A percentile compares a stretch with the other conserved stretches of the same genome.
Evolutionary conservation across 2,113 vertebrate species (phyloP).

Genomic region (Barnardius zonarius): DNA sequence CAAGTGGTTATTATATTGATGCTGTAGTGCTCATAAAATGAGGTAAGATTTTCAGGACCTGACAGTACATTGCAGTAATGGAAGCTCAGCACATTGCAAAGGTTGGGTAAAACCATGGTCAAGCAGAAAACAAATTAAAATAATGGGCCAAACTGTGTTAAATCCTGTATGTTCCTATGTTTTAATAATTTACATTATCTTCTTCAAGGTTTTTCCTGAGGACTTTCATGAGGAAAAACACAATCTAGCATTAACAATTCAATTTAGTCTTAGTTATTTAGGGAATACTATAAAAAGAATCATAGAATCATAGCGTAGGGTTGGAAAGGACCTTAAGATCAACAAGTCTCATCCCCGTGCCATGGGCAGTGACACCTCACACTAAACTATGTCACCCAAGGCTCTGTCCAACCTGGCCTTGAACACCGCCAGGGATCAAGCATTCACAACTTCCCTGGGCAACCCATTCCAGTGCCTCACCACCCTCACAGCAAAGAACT

Average conservation of each 20-base stretch:
- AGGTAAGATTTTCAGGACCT: not conserved
- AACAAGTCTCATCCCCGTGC: not conserved
- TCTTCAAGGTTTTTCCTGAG: not conserved
- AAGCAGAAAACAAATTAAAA: not conserved
- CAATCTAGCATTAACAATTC: fast-evolving
- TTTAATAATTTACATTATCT: not conserved
- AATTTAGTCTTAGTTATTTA: not conserved
- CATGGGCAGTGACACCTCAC: not conserved
- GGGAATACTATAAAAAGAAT: not conserved
- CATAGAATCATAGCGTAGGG: not conserved
- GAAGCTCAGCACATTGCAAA: not conserved
- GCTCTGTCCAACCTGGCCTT: no score
- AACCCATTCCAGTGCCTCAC: no score
- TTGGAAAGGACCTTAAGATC: not conserved
- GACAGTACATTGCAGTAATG: not conserved
- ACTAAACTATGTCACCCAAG: not conserved
- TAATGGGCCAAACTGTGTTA: not conserved
- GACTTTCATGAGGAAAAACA: not conserved
- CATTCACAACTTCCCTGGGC: not conserved
- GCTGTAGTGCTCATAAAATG: not conserved
- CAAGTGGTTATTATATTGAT: not conserved
- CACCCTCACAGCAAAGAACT: no score
- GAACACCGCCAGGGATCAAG: not conserved
- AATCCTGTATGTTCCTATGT: not conserved
- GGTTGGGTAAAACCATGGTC: not conserved